Percentiles rank a stretch among this genome's conserved stretches.
Conservation (phyloP, 1,140 invertebrate genomes). For the Colletes gigas region DNA sequence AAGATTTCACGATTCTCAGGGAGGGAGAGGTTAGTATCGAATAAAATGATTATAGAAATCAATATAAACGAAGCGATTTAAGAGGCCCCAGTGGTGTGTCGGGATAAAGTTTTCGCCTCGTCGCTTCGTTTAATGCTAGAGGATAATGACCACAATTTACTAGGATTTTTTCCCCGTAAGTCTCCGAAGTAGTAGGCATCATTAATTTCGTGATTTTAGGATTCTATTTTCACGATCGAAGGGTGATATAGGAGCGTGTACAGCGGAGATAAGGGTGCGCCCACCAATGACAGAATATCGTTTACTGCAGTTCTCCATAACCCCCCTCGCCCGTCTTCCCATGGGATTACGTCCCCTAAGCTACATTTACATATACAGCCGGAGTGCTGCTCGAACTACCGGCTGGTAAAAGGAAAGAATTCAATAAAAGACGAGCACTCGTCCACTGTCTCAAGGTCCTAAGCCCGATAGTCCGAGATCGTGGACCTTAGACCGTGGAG, state of each 20-base stretch:
- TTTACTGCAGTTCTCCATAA: constrained; percentile 42
- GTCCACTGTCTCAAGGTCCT: constrained; percentile 67
- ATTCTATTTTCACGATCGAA: constrained; percentile 51
- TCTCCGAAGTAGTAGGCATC: constrained; percentile 3
- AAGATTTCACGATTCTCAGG: no score
- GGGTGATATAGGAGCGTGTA: constrained; percentile 59
- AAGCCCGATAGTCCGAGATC: constrained; percentile 41
- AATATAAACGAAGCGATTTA: background rate
- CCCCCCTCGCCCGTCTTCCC: constrained; percentile 54
- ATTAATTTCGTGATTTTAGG: constrained; percentile 53
- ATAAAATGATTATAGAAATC: background rate
- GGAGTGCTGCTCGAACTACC: constrained; percentile 33
- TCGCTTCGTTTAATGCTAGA: no score
- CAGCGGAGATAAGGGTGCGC: constrained; percentile 58
- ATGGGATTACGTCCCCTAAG: constrained; percentile 69
- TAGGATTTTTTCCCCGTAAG: constrained; percentile 19
- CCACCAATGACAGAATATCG: constrained; percentile 58
- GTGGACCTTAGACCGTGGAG: constrained; percentile 7
- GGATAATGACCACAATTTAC: constrained; percentile 5
- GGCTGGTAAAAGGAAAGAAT: constrained; percentile 65
- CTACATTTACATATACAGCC: constrained; percentile 72
- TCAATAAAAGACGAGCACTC: constrained; percentile 69
- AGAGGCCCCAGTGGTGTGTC: background rate
- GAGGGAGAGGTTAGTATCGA: background rate
- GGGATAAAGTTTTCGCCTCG: background rate